These are phyloP conservation scores for Leptopilina myrica DNA, from an alignment of 2,888 invertebrate genomes.

Conservation along the genomic window DNA sequence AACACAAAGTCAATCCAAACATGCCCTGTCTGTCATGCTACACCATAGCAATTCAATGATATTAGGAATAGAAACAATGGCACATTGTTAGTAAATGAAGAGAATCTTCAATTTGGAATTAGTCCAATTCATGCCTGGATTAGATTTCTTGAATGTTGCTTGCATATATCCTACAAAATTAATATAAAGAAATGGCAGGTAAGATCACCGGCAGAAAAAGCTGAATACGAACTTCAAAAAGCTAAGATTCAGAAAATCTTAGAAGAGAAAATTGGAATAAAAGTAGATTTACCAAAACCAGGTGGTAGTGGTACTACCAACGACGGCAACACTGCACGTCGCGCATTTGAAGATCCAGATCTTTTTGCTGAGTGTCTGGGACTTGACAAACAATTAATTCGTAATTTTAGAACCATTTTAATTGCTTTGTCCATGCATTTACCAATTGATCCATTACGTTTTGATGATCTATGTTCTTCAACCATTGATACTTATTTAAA, in stretches of 20 bases:
- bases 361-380: slow-evolving; percentile 41
- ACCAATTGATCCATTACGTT: slow-evolving; percentile 24
- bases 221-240: not conserved
- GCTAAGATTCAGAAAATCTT: not conserved
- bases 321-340: slow-evolving; percentile 47
- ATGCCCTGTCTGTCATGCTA: no score
- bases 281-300: slow-evolving; percentile 37
- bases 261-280: not conserved
- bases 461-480: slow-evolving; percentile 35
- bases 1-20: no score
- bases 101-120: no score
- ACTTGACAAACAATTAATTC: slow-evolving; percentile 13
- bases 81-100: no score
- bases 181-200: slow-evolving; percentile 6
- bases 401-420: not conserved
- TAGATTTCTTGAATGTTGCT: no score
- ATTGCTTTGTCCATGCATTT: not conserved
- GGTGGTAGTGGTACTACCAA: slow-evolving; percentile 46
- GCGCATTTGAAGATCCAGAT: slow-evolving; percentile 43
- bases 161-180: not conserved
- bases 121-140: no score
- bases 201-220: not conserved
- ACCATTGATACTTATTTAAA: slow-evolving; percentile 43
- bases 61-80: no score
- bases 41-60: no score